These are phyloP conservation scores for Caenorhabditis sp. DNA, from an alignment of 2,888 invertebrate genomes.

Conservation along the genomic window DNA sequence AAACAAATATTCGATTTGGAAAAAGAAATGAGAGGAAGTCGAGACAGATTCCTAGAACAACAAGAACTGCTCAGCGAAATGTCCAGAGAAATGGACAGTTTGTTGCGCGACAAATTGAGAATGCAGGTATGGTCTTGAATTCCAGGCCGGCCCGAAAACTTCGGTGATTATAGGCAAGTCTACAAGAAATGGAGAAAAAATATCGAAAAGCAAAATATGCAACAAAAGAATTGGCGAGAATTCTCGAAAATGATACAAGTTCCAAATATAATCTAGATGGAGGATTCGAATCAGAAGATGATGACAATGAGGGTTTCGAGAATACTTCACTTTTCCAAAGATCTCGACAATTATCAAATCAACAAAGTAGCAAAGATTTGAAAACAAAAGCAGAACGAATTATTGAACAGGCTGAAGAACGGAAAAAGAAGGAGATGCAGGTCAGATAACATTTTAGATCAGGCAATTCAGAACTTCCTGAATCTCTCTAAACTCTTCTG, in stretches of 20 bases:
- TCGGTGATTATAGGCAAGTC: constrained; percentile 4
- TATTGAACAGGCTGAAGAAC: constrained; percentile 10
- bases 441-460: too few species aligned
- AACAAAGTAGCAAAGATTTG: constrained; percentile 17
- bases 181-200: constrained; percentile 31
- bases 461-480: too few species aligned
- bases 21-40: constrained; percentile 21
- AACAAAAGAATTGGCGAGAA: constrained; percentile 28
- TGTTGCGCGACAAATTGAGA: constrained; percentile 21
- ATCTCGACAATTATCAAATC: constrained; percentile 11
- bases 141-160: too few species aligned
- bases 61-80: constrained; percentile 34
- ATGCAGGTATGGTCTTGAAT: constrained; percentile 15
- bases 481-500: too few species aligned
- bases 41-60: constrained; percentile 36
- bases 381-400: constrained; percentile 12
- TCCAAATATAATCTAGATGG: neutral
- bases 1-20: constrained; percentile 25
- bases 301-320: constrained; percentile 1
- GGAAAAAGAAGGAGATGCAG: constrained; percentile 1
- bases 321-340: constrained; percentile 11
- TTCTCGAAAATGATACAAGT: constrained; percentile 22
- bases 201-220: constrained; percentile 39
- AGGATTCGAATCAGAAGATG: constrained; percentile 29
- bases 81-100: constrained; percentile 31